Evolutionary conservation across 2,113 vertebrate genomes (phyloP), one percentile per base, ranked within the genome.

Genomic region (Scartelaos histophorus): DNA sequence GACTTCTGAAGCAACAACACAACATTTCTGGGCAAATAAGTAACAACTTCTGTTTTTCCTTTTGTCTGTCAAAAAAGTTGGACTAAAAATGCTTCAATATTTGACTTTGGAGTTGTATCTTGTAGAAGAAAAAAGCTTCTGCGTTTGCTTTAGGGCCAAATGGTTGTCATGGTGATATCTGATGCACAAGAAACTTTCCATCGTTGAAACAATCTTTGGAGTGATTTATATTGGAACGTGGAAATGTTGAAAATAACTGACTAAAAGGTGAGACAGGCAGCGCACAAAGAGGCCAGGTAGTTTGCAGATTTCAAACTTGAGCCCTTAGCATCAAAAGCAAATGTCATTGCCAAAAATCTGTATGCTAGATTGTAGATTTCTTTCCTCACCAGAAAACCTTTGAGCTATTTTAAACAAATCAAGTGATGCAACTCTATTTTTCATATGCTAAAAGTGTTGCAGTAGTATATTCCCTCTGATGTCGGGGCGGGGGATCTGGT

Each of bases 391-490:
- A 81, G 34, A 71, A 71, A 65, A 81, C 69, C 85, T 86, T 82
- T 82, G 86, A 90, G 87, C 85, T 83, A 82, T 76, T 85, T 80
- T 79, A 72, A 83, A 54, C 70, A 87, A 74, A 71, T 81, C 74
- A 86, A 85, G 77, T 88, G 88, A 91, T 88, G 90, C 85, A 91
- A 90, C 80, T 67, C 22, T 82, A 71, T 62, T 34, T 89, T 75
- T 78, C 67, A 58, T 38, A 70, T 24, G 73, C 82, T 78, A 79
- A 87, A 61, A 86, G 87, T 80, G 70, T 77, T 74, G 71, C 72
- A 75, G 79, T 82, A 82, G 72, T 47, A 56, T 73, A 85, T 83
- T 83, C 80, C 81, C 51, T 87, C 69, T 79, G 82, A 89, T 80
- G 76, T 73, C 57, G 5, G 34, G 79, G 67, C 13, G 11, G 3